Evolutionary conservation across 2,888 invertebrate genomes (phyloP).

Genomic region (Clostera curtula): DNA sequence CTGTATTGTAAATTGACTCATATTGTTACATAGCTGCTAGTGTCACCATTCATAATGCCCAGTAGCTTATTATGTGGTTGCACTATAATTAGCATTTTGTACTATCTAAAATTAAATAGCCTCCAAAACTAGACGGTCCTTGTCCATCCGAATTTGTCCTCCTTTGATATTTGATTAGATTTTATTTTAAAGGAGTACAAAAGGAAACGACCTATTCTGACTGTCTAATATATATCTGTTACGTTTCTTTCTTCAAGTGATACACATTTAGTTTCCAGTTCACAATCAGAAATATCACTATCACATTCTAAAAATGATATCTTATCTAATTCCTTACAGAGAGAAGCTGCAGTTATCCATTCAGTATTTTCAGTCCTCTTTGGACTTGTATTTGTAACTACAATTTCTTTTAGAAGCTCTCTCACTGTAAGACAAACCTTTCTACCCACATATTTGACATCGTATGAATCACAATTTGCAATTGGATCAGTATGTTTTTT

Average conservation of each 20-base stretch:
- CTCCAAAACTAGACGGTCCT: too few species aligned
- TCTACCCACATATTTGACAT: constrained; percentile 9
- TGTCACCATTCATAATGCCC: too few species aligned
- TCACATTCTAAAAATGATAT: constrained; percentile 9
- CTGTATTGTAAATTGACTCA: too few species aligned
- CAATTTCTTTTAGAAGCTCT: constrained; percentile 20
- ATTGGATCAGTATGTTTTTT: too few species aligned
- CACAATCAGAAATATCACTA: constrained; percentile 15
- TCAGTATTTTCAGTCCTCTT: constrained; percentile 11
- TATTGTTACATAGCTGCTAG: too few species aligned
- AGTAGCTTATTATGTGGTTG: too few species aligned
- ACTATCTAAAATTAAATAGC: too few species aligned
- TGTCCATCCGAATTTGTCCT: too few species aligned
- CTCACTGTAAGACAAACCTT: constrained; percentile 17
- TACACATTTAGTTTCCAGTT: constrained; percentile 19
- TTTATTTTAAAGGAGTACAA: too few species aligned
- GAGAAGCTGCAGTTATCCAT: constrained; percentile 20
- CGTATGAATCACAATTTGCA: constrained; percentile 5
- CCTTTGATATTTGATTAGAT: too few species aligned
- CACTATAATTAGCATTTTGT: too few species aligned
- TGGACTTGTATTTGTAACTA: constrained; percentile 11
- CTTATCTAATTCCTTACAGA: constrained; percentile 21
- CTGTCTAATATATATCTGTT: constrained; percentile 3
- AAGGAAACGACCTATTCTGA: too few species aligned
- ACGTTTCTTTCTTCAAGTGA: constrained; percentile 7